Evolutionary conservation across 2,888 invertebrate genomes (phyloP).

Genomic region (Volucella bombylans): DNA sequence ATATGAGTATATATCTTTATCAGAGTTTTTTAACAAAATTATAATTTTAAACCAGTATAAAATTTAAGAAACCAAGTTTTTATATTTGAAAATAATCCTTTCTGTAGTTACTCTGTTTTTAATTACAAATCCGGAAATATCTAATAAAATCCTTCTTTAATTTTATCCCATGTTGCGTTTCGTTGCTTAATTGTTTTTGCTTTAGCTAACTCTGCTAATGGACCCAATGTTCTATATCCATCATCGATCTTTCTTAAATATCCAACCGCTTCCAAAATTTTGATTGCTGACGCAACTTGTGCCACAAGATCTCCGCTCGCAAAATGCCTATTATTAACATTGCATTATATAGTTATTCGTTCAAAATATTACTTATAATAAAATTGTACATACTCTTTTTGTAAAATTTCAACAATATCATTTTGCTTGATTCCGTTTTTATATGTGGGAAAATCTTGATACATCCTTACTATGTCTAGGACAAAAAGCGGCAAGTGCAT

Average conservation of each 20-base stretch:
- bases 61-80: no score
- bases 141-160: conserved; percentile 34
- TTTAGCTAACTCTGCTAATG: conserved; percentile 79
- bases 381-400: conserved; percentile 78
- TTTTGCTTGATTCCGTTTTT: conserved; percentile 77
- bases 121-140: no score
- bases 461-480: conserved; percentile 80
- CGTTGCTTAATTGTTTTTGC: conserved; percentile 79
- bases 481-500: conserved; percentile 80
- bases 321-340: conserved; percentile 76
- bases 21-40: no score
- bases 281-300: conserved; percentile 80
- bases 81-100: no score
- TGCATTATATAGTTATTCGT: neutral
- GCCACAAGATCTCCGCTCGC: conserved; percentile 80
- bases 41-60: no score
- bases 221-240: conserved; percentile 81
- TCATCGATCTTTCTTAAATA: conserved; percentile 77
- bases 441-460: conserved; percentile 81
- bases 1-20: no score
- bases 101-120: no score
- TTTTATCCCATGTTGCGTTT: conserved; percentile 77
- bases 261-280: conserved; percentile 77
- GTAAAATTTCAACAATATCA: conserved; percentile 78
- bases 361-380: neutral